Conservation (phyloP, 2,113 vertebrate genomes). For the Rafetus swinhoei region DNA sequence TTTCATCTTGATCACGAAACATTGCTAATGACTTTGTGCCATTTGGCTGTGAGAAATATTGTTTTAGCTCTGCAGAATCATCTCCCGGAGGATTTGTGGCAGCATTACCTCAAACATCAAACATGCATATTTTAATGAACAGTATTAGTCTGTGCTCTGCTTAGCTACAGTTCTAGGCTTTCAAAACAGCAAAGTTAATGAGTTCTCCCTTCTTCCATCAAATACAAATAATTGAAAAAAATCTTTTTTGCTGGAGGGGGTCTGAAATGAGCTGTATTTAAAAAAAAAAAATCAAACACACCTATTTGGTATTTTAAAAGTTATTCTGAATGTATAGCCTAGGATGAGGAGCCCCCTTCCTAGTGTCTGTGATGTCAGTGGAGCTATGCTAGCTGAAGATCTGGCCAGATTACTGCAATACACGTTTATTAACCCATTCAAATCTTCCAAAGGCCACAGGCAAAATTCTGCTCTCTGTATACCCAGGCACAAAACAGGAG, state of each 20-base stretch:
- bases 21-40: constrained; percentile 45
- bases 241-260: not conserved
- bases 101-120: constrained; percentile 70
- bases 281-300: constrained; percentile 23
- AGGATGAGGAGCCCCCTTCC: not conserved
- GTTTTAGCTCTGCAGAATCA: constrained; percentile 36
- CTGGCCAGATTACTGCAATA: fast-evolving
- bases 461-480: not conserved
- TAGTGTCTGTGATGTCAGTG: not conserved
- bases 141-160: constrained; percentile 5
- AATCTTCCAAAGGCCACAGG: not conserved
- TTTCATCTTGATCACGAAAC: constrained; percentile 54
- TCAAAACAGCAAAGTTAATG: constrained; percentile 59
- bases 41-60: constrained; percentile 20
- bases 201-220: constrained; percentile 27
- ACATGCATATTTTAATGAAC: constrained; percentile 66
- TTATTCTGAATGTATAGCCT: not conserved
- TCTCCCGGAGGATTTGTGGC: constrained; percentile 26
- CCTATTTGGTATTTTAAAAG: not conserved
- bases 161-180: constrained; percentile 11
- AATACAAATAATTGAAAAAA: constrained; percentile 44
- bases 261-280: constrained; percentile 11
- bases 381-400: not conserved
- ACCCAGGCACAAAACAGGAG: not conserved
- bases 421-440: not conserved